These are phyloP conservation scores for Neotragus pygmaeus DNA, from an alignment of 2,113 vertebrate species.

Conservation along the genomic window DNA sequence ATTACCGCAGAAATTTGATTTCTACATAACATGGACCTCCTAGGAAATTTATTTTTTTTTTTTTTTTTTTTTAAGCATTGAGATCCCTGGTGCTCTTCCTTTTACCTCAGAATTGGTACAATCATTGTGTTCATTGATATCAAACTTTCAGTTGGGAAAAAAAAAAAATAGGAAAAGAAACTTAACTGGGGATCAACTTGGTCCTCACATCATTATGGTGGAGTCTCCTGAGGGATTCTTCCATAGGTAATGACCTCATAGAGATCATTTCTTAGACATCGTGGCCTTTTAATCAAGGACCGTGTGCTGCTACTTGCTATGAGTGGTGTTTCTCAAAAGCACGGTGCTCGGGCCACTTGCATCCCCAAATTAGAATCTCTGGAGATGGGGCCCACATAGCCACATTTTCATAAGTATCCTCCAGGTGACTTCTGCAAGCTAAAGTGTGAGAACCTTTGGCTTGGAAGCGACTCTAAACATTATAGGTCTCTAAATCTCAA, in stretches of 20 bases:
- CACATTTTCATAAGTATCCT: not conserved
- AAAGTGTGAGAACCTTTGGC: not conserved
- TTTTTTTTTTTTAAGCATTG: slow-evolving; percentile 1
- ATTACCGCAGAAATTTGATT: not conserved
- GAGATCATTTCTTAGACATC: not conserved
- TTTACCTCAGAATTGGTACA: slow-evolving; percentile 57
- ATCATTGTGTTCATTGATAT: slow-evolving; percentile 38
- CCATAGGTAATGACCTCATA: not conserved
- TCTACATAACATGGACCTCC: not conserved
- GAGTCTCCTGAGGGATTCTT: not conserved
- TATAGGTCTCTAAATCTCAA: not conserved
- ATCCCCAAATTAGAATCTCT: not conserved
- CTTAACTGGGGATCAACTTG: not conserved
- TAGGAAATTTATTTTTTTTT: not conserved
- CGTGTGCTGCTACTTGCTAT: slow-evolving; percentile 9
- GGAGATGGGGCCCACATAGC: not conserved
- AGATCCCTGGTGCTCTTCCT: slow-evolving; percentile 60
- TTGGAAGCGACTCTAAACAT: not conserved
- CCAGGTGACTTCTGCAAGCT: not conserved
- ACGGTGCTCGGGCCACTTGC: not conserved
- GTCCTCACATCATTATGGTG: not conserved
- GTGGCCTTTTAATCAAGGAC: slow-evolving; percentile 10
- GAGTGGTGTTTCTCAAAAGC: slow-evolving; percentile 43
- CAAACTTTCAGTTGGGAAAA: not conserved
- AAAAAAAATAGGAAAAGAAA: slow-evolving; percentile 8